Evolutionary conservation across 1,140 invertebrate species (phyloP), one percentile per base, ranked within the genome.

Genomic region (Trichonephila inaurata): DNA sequence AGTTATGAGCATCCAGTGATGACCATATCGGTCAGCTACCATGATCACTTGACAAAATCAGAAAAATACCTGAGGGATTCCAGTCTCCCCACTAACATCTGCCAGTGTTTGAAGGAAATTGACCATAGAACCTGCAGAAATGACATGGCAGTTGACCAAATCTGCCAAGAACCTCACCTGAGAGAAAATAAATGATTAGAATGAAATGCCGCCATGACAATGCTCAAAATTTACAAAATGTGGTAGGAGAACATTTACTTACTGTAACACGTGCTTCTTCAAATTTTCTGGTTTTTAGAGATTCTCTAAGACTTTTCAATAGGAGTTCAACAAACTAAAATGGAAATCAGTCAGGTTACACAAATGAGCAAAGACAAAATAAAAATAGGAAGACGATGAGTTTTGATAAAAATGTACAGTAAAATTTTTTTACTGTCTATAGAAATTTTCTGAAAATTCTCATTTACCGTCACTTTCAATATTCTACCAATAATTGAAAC

Each of bases 61-160:
- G 44, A 85, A 21, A 86, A 94, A 94, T 95, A 97, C 97, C 96
- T 97, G 97, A 62, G 99, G 99, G 51, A 99, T 98, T 95, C 97
- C 97, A 95, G 99, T 98, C 96, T 99, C 99, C 95, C 99, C 97
- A 0, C 98, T 98, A 92, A 98, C 98, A 96, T 99, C 98, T 51
- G 99, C 97, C 96, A 99, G 98, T 95, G 97, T 98, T 95, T 99
- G 98, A 95, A 99, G 97, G 89, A 99, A 96, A 95, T 98, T 98
- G 94, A 99, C 96, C 44, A 99, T 96, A 8, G 99, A 99, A 62
- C 97, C 98, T 69, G 98, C 98, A 51, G 98, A 98, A 89, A 99
- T 97, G 2, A 99, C 99, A 96, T 99, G 98, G 95, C 98, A 99
- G 96, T 99, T 99, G 0, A 99, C 99, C 90, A 99, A 96, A 96